Evolutionary conservation across 1,140 invertebrate genomes (phyloP).

Genomic region (Nephila pilipes): DNA sequence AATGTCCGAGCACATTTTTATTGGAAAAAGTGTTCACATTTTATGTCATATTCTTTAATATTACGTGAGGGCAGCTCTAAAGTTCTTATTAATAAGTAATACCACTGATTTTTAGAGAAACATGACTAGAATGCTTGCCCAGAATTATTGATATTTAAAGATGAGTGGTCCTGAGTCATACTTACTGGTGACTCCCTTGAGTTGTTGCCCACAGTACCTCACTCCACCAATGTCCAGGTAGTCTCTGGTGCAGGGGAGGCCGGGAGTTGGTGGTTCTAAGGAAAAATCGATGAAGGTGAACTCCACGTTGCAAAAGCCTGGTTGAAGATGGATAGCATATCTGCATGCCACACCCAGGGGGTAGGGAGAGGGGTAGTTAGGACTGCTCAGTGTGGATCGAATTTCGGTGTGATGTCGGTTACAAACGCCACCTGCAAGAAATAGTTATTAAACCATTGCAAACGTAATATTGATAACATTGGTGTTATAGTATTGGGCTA

Average conservation of each 20-base stretch:
- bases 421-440: constrained; percentile 19
- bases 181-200: constrained; percentile 77
- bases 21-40: too few relatives aligned
- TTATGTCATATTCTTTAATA: too few relatives aligned
- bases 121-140: too few relatives aligned
- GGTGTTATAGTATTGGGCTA: too few relatives aligned
- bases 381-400: constrained; percentile 64
- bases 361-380: constrained; percentile 72
- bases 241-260: constrained; percentile 78
- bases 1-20: too few relatives aligned
- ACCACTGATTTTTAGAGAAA: too few relatives aligned
- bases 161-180: neutral
- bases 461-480: too few relatives aligned
- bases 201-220: constrained; percentile 78
- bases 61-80: too few relatives aligned
- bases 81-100: too few relatives aligned
- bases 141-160: too few relatives aligned
- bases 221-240: constrained; percentile 78
- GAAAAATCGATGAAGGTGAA: constrained; percentile 78
- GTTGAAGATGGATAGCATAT: constrained; percentile 62
- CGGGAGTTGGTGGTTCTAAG: constrained; percentile 68
- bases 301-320: constrained; percentile 77
- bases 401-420: constrained; percentile 48
- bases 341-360: constrained; percentile 56
- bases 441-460: neutral